Base-by-base conservation (phyloP, 2,797 vertebrate species). In the Spea hammondii region DNA sequence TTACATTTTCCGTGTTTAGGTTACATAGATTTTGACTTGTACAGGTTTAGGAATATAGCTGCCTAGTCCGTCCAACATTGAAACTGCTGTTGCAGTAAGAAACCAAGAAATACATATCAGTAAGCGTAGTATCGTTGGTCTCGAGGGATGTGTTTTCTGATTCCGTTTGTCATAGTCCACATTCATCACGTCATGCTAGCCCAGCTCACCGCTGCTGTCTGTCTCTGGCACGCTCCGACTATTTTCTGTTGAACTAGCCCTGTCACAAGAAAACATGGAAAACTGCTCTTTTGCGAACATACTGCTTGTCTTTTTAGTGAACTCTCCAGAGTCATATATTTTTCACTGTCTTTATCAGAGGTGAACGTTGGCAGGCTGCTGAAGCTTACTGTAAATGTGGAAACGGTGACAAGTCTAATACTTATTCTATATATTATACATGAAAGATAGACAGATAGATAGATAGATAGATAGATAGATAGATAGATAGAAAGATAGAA, bases 111-210 rank as follows among this genome's bases (percentile, higher is more conserved):
- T 90, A 92, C 90, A 92, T 92, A 93, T 92, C 91, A 91, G 91
- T 89, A 92, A 91, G 92, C 89, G 90, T 90, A 87, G 88, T 89
- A 82, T 91, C 91, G 91, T 91, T 85, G 89, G 89, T 91, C 95
- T 93, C 93, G 78, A 84, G 95, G 94, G 95, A 95, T 90, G 89
- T 83, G 88, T 90, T 90, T 93, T 94, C 92, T 89, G 92, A 93
- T 95, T 94, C 91, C 90, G 91, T 97, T 96, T 95, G 96, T 96
- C 94, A 94, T 95, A 94, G 91, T 92, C 90, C 91, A 94, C 91
- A 92, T 95, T 91, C 92, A 93, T 95, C 93, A 94, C 92, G 93
- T 94, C 91, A 92, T 89, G 90, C 90, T 89, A 91, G 90, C 89
- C 93, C 91, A 89, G 92, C 91, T 90, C 88, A 92, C 89, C 89